Conservation (phyloP, 2,113 vertebrate genomes). For the Penelope pileata region DNA sequence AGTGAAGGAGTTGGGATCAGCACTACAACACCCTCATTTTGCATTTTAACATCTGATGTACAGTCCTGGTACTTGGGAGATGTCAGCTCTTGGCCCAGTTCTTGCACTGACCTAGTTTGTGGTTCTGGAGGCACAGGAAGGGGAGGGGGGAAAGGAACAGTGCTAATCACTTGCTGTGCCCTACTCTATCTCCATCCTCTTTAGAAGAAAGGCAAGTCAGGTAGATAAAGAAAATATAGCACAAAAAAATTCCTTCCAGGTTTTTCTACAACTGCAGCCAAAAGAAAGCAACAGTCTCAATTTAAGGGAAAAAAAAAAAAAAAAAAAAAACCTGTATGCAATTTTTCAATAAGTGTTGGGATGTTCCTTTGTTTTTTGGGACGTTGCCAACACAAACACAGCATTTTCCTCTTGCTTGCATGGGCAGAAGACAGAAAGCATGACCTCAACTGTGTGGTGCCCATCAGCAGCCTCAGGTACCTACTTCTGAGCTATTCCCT, state of each 20-base stretch:
- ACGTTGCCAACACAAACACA: neutral
- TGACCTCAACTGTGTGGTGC: neutral
- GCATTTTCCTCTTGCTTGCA: neutral
- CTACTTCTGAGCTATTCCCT: neutral
- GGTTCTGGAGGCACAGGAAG: neutral
- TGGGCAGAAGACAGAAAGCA: neutral
- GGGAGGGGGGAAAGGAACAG: fast-evolving
- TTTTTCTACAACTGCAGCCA: neutral
- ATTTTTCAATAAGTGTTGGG: neutral
- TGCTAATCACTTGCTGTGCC: neutral
- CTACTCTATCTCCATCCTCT: neutral
- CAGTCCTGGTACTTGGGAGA: neutral
- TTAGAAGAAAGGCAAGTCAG: neutral
- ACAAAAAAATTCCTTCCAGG: neutral
- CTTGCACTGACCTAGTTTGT: neutral
- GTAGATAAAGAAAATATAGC: neutral
- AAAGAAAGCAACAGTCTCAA: neutral
- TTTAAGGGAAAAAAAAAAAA: neutral
- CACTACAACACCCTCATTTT: neutral
- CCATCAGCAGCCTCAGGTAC: neutral
- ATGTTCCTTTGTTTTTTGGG: neutral
- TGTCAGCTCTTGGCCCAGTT: neutral
- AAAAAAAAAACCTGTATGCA: neutral
- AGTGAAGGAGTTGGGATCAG: neutral
- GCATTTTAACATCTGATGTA: neutral